Base-by-base conservation (phyloP, 2,797 vertebrate genomes). In the Semotilus atromaculatus region DNA sequence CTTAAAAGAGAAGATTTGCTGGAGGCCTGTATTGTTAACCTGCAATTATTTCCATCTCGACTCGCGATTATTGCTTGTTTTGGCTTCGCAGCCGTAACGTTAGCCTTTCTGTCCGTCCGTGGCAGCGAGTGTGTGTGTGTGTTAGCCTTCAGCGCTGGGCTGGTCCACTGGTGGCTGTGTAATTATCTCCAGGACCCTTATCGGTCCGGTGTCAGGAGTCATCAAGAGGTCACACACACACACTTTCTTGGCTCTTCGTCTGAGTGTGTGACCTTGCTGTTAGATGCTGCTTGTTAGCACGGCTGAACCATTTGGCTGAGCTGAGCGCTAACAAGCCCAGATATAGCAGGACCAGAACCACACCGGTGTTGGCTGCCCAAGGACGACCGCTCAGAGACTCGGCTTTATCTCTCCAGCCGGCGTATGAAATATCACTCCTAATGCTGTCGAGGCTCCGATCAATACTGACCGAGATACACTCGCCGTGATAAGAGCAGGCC, bases 321-420 rank as follows among this genome's bases (percentile, higher is more conserved):
- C 81, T 36, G 64, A 83, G 78, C 43, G 43, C 92, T 94, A 95
- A 94, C 87, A 84, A 95, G 93, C 92, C 88, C 86, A 64, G 76
- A 93, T 88, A 89, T 85, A 88, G 79, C 79, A 51, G 72, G 9
- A 38, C 36, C 29, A 82, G 70, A 64, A 74, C 80, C 85, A 55
- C 78, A 84, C 45, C 26, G 31, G 45, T 68, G 79, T 70, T 62
- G 83, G 0, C 66, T 60, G 80, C 34, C 66, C 80, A 48, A 86
- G 71, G 85, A 83, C 55, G 21, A 4, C 6, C 31, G 45, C 80
- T 82, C 71, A 31, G 85, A 80, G 26, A 38, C 43, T 2, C 31
- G 1, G 60, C 67, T 79, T 76, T 74, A 77, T 77, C 82, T 75
- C 80, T 73, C 18, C 23, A 21, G 82, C 26, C 45, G 31, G 76